Percentiles rank a stretch among this genome's conserved stretches.
Evolutionary conservation across 2,797 vertebrate genomes (phyloP).

Genomic region (Cercopithecus petaurista): DNA sequence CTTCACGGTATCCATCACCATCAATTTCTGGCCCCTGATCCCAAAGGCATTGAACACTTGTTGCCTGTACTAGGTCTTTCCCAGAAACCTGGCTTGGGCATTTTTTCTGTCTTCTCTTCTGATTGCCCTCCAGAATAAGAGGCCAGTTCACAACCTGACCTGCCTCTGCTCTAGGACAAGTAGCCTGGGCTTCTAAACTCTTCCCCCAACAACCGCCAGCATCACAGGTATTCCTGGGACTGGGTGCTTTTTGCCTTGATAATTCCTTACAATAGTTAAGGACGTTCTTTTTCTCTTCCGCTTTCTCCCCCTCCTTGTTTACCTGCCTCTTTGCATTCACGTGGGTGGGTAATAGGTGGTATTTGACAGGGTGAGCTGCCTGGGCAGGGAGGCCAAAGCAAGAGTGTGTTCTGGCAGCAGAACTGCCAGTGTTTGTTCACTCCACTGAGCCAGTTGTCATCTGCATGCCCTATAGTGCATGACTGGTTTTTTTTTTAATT

Average conservation of each 20-base stretch:
- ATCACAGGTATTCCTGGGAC: slow-evolving; percentile 6
- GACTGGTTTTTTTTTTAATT: background rate
- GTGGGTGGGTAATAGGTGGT: background rate
- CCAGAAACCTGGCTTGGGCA: background rate
- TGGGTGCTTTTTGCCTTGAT: background rate
- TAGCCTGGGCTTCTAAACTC: background rate
- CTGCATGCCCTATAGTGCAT: background rate
- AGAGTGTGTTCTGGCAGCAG: background rate
- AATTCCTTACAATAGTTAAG: background rate
- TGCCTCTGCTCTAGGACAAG: background rate
- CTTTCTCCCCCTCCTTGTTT: background rate
- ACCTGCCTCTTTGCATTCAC: background rate
- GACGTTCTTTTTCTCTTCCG: background rate
- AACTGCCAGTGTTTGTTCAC: background rate
- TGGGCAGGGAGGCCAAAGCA: background rate
- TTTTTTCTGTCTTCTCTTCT: background rate
- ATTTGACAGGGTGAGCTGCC: background rate
- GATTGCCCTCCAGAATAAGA: background rate
- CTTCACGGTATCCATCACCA: background rate
- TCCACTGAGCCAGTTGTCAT: background rate
- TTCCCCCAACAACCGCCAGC: background rate
- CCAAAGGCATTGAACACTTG: background rate
- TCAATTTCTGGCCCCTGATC: background rate
- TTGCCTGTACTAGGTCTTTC: background rate
- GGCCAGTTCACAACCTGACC: background rate